A percentile compares a stretch with the other conserved stretches of the same genome.
These are phyloP conservation scores for Lepidurus packardi DNA, from an alignment of 1,140 invertebrate species.

Conservation along the genomic window DNA sequence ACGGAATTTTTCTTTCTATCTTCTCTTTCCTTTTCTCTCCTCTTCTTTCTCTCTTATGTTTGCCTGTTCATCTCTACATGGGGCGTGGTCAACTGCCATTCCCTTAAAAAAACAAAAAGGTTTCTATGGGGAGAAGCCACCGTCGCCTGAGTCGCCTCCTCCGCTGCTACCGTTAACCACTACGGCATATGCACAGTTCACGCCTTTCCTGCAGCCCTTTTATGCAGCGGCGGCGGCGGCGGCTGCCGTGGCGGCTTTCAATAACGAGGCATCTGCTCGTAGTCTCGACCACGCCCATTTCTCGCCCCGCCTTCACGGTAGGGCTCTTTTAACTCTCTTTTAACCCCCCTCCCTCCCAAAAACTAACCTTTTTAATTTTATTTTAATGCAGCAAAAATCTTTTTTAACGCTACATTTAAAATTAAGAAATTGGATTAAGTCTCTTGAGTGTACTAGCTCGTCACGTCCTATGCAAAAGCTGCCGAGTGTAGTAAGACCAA, in stretches of 20 bases:
- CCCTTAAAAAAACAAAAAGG: neutral
- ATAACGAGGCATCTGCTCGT: neutral
- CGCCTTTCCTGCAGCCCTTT: conserved; percentile 26
- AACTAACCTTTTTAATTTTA: too few relatives aligned
- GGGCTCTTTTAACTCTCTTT: neutral
- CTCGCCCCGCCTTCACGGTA: conserved; percentile 12
- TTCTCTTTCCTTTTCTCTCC: conserved; percentile 15
- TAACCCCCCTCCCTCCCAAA: neutral
- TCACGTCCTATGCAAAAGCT: too few relatives aligned
- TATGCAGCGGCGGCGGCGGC: conserved; percentile 22
- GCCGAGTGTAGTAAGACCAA: too few relatives aligned
- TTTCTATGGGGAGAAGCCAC: conserved; percentile 24
- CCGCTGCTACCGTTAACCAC: neutral
- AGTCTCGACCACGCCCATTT: neutral
- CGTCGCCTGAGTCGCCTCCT: conserved; percentile 10
- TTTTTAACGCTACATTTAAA: too few relatives aligned
- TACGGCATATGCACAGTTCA: neutral
- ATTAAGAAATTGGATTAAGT: too few relatives aligned
- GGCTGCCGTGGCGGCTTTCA: neutral
- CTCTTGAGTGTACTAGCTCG: too few relatives aligned
- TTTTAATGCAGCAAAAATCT: too few relatives aligned
- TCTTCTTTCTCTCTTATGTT: conserved; percentile 37
- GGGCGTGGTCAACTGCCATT: conserved; percentile 38
- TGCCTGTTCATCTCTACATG: conserved; percentile 24
- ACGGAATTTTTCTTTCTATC: conserved; percentile 12